Percentiles rank a stretch among this genome's conserved stretches.
phyloP scores from a whole-genome alignment of 2,113 vertebrate genomes.

The Capricornis sumatraensis region DNA sequence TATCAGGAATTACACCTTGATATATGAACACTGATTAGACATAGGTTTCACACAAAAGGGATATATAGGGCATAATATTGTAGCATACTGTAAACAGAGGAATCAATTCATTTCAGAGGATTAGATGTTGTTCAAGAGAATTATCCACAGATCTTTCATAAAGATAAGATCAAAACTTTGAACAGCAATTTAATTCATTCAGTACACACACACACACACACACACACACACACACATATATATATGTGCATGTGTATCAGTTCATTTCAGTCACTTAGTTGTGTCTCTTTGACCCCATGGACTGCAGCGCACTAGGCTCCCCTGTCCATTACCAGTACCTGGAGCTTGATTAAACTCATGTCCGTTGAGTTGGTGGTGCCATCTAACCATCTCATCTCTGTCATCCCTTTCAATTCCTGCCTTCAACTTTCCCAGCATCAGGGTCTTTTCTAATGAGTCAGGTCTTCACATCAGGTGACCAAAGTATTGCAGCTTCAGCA shows the following conservation, averaged over 20 bases:
- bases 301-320: background rate
- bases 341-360: background rate
- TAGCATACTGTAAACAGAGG: background rate
- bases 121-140: background rate
- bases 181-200: background rate
- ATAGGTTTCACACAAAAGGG: background rate
- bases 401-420: background rate
- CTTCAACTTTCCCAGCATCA: background rate
- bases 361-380: background rate
- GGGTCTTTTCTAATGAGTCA: background rate
- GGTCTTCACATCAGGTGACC: background rate
- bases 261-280: background rate
- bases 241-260: background rate
- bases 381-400: background rate
- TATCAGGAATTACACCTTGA: background rate
- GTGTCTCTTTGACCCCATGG: background rate
- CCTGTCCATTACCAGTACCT: background rate
- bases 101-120: background rate
- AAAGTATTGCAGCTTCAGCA: background rate
- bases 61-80: background rate
- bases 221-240: accelerated
- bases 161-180: background rate
- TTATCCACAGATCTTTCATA: background rate
- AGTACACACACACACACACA: background rate
- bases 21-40: background rate